Base-by-base conservation (phyloP, 1,140 invertebrate species). In the Chymomyza costata region DNA sequence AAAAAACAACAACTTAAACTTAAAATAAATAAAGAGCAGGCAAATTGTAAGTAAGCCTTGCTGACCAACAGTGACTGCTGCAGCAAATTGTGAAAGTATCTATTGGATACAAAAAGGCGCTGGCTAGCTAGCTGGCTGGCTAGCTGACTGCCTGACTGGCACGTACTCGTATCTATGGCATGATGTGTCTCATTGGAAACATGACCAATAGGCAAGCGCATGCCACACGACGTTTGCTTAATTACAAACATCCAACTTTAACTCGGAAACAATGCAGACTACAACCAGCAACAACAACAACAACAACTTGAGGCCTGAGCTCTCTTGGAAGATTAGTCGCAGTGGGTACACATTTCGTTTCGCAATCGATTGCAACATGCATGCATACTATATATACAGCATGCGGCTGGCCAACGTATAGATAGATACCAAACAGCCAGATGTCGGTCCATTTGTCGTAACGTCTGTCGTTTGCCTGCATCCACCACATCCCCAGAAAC, bases 321-420 rank as follows among this genome's bases (percentile, higher is more conserved):
- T 50, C 58, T 57, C 60, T 41, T 64, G 54, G 73, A 80, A 80
- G 73, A 80, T 80, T 80, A 80, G 73, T 81, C 73, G 67, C 74
- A 81, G 73, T 80, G 73, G 73, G 73, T 80, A 74, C 73, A 80
- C 73, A 80, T 73, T 80, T 80, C 74, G 73, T 80, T 80, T 80
- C 73, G 73, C 73, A 80, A 80, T 80, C 73, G 73, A 80, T 80
- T 80, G 73, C 73, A 80, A 80, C 74, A 80, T 81, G 73, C 74
- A 80, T 14, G 13, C 32, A 34, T 14, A 34, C 32, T 10, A 28
- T 10, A 28, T 28, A 28, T 10, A 28, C 25, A 28, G 5, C 10
- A 6, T 28, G 10, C 5, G 10, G 25, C 25, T n/a, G n/a, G n/a
- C n/a, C n/a, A n/a, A 28, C 25, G 10, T 10, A 28, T 28, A 28